Evolutionary conservation across 2,113 vertebrate species (phyloP).

Genomic region (Empidonax traillii): DNA sequence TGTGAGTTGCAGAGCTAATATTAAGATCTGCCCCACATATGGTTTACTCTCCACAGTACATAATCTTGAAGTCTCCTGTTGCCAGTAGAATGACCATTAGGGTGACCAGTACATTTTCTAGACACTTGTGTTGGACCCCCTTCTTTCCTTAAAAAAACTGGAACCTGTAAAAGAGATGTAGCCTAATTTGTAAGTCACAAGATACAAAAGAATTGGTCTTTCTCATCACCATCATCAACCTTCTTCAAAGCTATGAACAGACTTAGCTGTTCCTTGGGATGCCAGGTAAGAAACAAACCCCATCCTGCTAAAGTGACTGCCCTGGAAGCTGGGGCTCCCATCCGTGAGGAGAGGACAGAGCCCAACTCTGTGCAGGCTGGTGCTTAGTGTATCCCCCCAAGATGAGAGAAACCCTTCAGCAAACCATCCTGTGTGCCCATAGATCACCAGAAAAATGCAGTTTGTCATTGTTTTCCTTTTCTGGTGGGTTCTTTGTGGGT

Average conservation of each 20-base stretch:
- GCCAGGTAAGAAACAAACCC: not conserved
- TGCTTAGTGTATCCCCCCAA: not conserved
- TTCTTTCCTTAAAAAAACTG: not conserved
- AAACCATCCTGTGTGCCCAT: not conserved
- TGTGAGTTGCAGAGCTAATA: not conserved
- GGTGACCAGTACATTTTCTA: not conserved
- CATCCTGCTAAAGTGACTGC: not conserved
- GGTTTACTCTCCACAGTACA: not conserved
- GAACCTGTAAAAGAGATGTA: not conserved
- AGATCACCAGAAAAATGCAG: not conserved
- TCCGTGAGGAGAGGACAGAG: fast-evolving
- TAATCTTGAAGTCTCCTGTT: not conserved
- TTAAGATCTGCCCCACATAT: not conserved
- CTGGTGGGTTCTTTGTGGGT: not conserved
- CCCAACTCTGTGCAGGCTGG: not conserved
- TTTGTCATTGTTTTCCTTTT: not conserved
- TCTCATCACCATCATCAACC: not conserved
- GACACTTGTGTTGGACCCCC: not conserved
- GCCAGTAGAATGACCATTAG: not conserved
- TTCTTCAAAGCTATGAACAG: not conserved
- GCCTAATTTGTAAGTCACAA: not conserved
- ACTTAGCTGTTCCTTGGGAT: not conserved
- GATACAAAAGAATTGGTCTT: not conserved
- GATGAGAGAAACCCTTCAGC: not conserved
- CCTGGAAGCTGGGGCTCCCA: not conserved